Base-by-base conservation (phyloP, 1,140 invertebrate species). In the Vanessa atalanta region DNA sequence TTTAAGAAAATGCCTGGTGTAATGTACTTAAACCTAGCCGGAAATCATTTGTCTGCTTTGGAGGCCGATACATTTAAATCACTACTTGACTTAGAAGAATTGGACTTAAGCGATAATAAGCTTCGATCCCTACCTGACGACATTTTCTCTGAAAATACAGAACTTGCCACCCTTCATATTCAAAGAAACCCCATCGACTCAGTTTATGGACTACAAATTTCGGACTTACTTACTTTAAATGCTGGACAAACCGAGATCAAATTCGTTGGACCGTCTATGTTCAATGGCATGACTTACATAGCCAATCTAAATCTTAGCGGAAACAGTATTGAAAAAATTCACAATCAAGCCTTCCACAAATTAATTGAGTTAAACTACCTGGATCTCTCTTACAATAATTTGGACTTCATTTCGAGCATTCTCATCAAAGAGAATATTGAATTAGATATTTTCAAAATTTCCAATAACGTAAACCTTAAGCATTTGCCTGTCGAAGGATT, bases 301-400 rank as follows among this genome's bases (percentile, higher is more conserved):
- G 95, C 95, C 8, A 94, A 95, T 79, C 87, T 96, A 14, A 94
- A 93, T 55, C 80, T 96, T 3, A 95, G 93, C 72, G 94, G 94
- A 15, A 96, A 96, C 80, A 94, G 92, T 64, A 94, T 96, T 61
- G 93, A 93, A 55, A 95, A 94, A 75, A 95, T 96, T 64, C 94
- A 95, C 73, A 94, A 94, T 16, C 94, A 95, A 82, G 95, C 95
- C 43, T 96, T 96, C 88, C 87, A 93, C 2, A 89, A 94, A 66
- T 88, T 96, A 5, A 92, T 94, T 65, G 93, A 94, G 61, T 89
- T 96, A 31, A 94, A 94, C 47, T 93, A 95, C 83, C 93, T 96
- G 65, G 95, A 96, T 81, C 89, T 96, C 60, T 96, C 95, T 0
- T 93, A 95, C 75, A 96, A 96, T 81, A 92, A 94, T 51, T 84